Evolutionary conservation across 2,113 vertebrate genomes (phyloP), one percentile per base, ranked within the genome.

Genomic region (Halichoerus grypus): DNA sequence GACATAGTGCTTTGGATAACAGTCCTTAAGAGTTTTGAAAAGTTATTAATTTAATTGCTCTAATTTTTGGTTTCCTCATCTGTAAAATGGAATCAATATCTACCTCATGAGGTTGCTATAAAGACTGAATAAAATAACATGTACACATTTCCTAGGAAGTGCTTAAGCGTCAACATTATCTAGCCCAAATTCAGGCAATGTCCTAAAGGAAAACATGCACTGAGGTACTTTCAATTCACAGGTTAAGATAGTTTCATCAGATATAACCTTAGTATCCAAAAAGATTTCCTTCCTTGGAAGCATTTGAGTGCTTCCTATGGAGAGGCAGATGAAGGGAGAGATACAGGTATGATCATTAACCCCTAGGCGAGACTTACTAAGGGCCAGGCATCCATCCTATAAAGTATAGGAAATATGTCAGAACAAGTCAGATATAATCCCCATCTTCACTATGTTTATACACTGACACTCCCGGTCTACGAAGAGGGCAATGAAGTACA

Each of bases 201-300:
- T 65, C n/a, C 36, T 82, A 92, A 95, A 92, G 31, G 24, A 89
- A 79, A 88, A 93, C 89, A 88, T 33, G 42, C 15, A 96, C 19
- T 7, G 42, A 55, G 5, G 13, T 19, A 88, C 49, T 97, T 82
- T 71, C 31, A 96, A 90, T 55, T 55, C 49, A 7, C 53, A 59
- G 86, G 33, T 83, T 72, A 92, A 89, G 28, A 46, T 1, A 80
- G 36, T 84, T 96, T 88, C 22, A 96, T 94, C 76, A 91, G 49
- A 80, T 55, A 77, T 55, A 72, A 91, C 1, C 39, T 69, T 49
- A 46, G 76, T 22, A 83, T 79, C 3, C n/a, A 89, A 89, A 63
- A 85, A 13, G 42, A 87, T 67, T 80, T 71, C 67, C 67, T 11
- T 92, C 46, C 84, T 13, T 80, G 9, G 21, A 82, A 94, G 65